These are phyloP conservation scores for Ormyrus rosae DNA, from an alignment of 2,888 invertebrate species.

Conservation along the genomic window DNA sequence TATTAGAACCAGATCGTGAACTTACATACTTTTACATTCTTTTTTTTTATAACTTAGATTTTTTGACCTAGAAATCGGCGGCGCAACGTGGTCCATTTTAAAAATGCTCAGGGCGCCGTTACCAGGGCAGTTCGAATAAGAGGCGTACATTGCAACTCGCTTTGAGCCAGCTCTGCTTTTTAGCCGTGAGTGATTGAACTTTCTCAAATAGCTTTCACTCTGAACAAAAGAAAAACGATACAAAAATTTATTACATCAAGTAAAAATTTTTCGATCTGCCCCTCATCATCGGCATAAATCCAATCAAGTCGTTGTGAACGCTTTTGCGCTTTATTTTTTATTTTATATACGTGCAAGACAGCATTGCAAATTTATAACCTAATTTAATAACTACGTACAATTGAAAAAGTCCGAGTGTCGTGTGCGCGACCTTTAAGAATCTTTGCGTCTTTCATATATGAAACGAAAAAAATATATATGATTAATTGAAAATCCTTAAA, in stretches of 20 bases:
- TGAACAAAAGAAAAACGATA: conserved; percentile 53
- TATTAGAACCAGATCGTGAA: conserved; percentile 43
- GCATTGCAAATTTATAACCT: conserved; percentile 42
- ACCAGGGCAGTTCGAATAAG: conserved; percentile 42
- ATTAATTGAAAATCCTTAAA: conserved; percentile 35
- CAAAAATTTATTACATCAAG: conserved; percentile 51
- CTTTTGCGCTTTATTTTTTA: conserved; percentile 24
- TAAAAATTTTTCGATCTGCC: conserved; percentile 48
- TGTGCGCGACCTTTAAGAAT: conserved; percentile 20
- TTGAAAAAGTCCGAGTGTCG: conserved; percentile 47
- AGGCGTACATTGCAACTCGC: conserved; percentile 28
- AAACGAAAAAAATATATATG: conserved; percentile 44
- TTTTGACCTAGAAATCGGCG: conserved; percentile 35
- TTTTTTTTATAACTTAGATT: conserved; percentile 22
- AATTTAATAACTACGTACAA: conserved; percentile 47
- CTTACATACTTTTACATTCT: conserved; percentile 25
- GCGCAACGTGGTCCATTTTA: conserved; percentile 32
- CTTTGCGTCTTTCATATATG: conserved; percentile 29
- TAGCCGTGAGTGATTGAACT: conserved; percentile 32
- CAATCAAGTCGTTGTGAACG: conserved; percentile 45
- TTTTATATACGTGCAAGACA: conserved; percentile 39
- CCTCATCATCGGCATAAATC: conserved; percentile 23
- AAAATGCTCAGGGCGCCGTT: conserved; percentile 39
- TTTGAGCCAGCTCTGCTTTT: conserved; percentile 15
- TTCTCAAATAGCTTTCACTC: conserved; percentile 26